A percentile compares a stretch with the other conserved stretches of the same genome.
These are phyloP conservation scores for Dendrolimus pini DNA, from an alignment of 2,888 invertebrate genomes.

Conservation along the genomic window DNA sequence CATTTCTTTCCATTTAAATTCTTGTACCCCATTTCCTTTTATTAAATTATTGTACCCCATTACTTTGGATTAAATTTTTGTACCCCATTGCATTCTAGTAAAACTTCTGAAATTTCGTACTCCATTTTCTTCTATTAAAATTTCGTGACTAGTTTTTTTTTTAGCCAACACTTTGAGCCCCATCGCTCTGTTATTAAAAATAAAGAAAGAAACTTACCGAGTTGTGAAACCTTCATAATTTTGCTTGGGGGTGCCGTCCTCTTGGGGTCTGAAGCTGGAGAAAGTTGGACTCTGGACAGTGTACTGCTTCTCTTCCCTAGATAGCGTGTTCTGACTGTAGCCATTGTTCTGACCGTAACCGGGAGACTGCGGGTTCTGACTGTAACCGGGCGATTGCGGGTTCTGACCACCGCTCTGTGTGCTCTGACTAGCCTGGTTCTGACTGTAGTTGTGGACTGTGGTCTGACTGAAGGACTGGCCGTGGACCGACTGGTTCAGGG, in stretches of 20 bases:
- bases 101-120: too few species aligned
- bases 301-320: constrained; percentile 44
- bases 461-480: constrained; percentile 23
- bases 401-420: constrained; percentile 10
- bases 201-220: constrained; percentile 58
- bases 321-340: constrained; percentile 26
- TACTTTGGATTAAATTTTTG: too few species aligned
- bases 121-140: too few species aligned
- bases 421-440: constrained; percentile 4
- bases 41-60: too few species aligned
- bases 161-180: too few species aligned
- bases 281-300: constrained; percentile 55
- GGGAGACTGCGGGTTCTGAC: constrained; percentile 13
- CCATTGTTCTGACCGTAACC: constrained; percentile 25
- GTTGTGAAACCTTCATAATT: constrained; percentile 82
- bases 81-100: too few species aligned
- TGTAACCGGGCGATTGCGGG: constrained; percentile 12
- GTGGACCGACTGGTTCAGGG: constrained; percentile 47
- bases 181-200: too few species aligned
- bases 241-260: constrained; percentile 51
- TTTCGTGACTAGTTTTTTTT: too few species aligned
- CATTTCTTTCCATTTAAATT: too few species aligned
- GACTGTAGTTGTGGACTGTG: constrained; percentile 13
- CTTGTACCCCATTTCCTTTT: too few species aligned
- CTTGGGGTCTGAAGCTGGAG: constrained; percentile 60